These are phyloP conservation scores for Carpatolechia fugitivella DNA, from an alignment of 2,888 invertebrate genomes.

Conservation along the genomic window DNA sequence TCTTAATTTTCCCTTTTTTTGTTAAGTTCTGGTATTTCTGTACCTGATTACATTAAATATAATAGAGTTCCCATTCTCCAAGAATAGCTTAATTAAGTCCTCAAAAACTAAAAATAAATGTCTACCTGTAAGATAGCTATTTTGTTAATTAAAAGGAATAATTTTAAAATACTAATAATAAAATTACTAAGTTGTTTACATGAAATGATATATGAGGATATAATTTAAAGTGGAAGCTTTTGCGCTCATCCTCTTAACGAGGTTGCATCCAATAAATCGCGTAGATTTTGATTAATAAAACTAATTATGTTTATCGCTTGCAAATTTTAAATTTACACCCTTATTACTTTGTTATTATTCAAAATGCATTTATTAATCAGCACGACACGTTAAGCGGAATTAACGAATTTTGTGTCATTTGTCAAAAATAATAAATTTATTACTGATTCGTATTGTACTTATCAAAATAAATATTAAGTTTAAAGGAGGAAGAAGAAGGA, in stretches of 20 bases:
- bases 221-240: conserved; percentile 60
- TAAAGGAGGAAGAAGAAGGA: background rate
- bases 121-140: too few relatives aligned
- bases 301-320: conserved; percentile 56
- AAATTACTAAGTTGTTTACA: conserved; percentile 36
- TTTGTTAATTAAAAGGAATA: too few relatives aligned
- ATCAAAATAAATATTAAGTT: too few relatives aligned
- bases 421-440: background rate
- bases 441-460: background rate
- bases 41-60: too few relatives aligned
- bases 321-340: conserved; percentile 49
- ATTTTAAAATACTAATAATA: too few relatives aligned
- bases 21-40: too few relatives aligned
- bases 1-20: background rate
- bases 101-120: too few relatives aligned
- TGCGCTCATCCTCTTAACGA: conserved; percentile 63
- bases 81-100: too few relatives aligned
- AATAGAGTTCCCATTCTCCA: too few relatives aligned
- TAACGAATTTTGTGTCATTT: background rate
- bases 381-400: conserved; percentile 25
- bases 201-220: conserved; percentile 47
- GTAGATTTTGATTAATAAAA: conserved; percentile 63
- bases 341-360: conserved; percentile 45
- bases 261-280: conserved; percentile 62
- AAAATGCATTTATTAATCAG: conserved; percentile 42